phyloP scores from a whole-genome alignment of 37 sponge, comb jelly and placozoan species.

The Aplysina aerophoba region DNA sequence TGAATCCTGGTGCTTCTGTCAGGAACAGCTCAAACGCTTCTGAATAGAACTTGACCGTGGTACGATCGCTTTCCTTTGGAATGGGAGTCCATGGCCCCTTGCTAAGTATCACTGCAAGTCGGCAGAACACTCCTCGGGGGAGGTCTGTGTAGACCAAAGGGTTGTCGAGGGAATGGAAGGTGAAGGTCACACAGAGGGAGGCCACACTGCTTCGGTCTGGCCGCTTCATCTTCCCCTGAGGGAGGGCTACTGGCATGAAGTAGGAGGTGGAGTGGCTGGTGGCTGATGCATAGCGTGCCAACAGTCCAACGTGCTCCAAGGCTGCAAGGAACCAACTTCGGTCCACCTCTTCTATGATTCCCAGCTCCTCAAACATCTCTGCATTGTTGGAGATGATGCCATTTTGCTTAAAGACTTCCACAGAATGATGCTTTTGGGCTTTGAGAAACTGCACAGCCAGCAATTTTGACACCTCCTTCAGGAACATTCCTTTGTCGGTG shows the following conservation, averaged over 20 bases:
- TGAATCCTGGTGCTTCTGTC: no score
- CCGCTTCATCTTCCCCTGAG: background rate
- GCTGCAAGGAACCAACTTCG: constrained; percentile 10
- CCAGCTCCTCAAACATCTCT: background rate
- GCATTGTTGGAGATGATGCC: no score
- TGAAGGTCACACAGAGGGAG: constrained; percentile 6
- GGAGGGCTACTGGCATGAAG: constrained; percentile 16
- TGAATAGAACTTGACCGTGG: background rate
- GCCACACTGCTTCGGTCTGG: background rate
- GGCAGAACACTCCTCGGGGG: constrained; percentile 9
- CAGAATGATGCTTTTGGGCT: no score
- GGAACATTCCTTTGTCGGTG: background rate
- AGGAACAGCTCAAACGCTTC: background rate
- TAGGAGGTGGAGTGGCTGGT: background rate
- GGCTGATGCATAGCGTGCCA: background rate
- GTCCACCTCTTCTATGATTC: background rate
- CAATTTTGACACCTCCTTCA: no score
- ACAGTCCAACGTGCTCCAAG: constrained; percentile 12
- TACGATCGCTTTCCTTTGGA: constrained; percentile 16
- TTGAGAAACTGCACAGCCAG: no score
- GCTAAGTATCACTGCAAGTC: background rate
- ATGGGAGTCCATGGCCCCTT: background rate
- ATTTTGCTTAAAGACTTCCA: no score
- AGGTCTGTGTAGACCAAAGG: background rate
- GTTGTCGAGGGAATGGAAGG: background rate